Conservation (phyloP, 1,140 invertebrate species). For the Hylyphantes graminicola region DNA sequence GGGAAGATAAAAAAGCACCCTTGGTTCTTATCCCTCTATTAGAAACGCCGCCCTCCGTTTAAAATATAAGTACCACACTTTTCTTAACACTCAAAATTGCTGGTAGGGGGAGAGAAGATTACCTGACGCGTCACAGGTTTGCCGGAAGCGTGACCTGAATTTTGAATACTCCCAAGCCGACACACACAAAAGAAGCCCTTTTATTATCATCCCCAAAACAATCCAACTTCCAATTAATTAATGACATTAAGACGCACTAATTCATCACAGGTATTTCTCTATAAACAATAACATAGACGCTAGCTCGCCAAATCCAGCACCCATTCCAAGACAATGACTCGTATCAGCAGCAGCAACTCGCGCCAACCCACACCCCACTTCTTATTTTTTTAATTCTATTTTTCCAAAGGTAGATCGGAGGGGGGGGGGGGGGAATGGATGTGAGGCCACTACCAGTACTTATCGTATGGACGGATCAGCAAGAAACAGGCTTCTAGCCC, state of each 20-base stretch:
- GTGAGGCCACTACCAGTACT: constrained; percentile 43
- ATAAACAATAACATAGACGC: neutral
- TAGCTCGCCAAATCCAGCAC: constrained; percentile 2
- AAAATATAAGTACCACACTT: constrained; percentile 6
- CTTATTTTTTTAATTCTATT: constrained; percentile 39
- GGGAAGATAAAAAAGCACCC: constrained; percentile 28
- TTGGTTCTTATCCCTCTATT: neutral
- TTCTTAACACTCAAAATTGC: constrained; percentile 27
- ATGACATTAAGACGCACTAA: too few relatives aligned
- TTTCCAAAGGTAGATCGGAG: constrained; percentile 15
- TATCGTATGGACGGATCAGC: constrained; percentile 51
- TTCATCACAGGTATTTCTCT: too few relatives aligned
- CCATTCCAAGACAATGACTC: neutral
- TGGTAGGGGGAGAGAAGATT: neutral
- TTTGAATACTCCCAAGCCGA: neutral
- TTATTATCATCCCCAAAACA: too few relatives aligned
- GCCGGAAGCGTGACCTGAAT: neutral
- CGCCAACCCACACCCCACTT: constrained; percentile 46
- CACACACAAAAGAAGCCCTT: neutral
- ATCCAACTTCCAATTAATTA: too few relatives aligned
- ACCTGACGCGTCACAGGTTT: constrained; percentile 23
- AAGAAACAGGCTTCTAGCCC: constrained; percentile 54
- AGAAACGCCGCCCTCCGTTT: neutral
- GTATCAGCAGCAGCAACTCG: constrained; percentile 33
- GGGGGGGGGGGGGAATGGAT: constrained; percentile 11